phyloP scores from a whole-genome alignment of 2,888 invertebrate species.

The Tipula confusa region DNA sequence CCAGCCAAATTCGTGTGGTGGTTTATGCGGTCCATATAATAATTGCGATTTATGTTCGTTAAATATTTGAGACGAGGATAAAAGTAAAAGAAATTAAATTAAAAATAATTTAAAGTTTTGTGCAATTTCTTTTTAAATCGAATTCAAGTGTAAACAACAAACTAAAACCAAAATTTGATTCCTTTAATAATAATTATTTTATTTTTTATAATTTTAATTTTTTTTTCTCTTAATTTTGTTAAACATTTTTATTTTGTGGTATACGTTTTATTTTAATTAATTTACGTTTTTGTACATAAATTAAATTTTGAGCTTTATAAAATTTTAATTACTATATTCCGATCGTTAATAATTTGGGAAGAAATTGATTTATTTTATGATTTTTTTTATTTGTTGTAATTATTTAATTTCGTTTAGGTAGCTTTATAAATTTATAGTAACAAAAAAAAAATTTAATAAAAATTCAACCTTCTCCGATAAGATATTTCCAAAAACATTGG shows the following conservation, averaged over 20 bases:
- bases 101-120: too few species aligned
- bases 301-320: background rate
- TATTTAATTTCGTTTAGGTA: background rate
- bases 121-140: background rate
- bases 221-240: background rate
- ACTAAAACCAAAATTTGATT: background rate
- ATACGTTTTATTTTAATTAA: background rate
- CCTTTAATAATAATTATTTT: background rate
- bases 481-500: background rate
- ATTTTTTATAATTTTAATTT: background rate
- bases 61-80: conserved; percentile 32
- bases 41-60: conserved; percentile 34
- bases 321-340: background rate
- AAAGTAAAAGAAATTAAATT: background rate
- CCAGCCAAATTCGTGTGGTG: conserved; percentile 31
- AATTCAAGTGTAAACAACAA: too few species aligned
- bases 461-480: background rate
- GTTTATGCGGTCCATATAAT: conserved; percentile 33
- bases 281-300: conserved; percentile 4
- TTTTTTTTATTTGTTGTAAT: background rate
- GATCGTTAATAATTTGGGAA: background rate
- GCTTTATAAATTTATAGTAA: background rate
- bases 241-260: conserved; percentile 1
- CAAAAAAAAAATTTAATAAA: background rate
- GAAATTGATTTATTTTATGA: too few species aligned